These are phyloP conservation scores for Tridacna crocea DNA, from an alignment of 2,888 invertebrate species.

Conservation along the genomic window DNA sequence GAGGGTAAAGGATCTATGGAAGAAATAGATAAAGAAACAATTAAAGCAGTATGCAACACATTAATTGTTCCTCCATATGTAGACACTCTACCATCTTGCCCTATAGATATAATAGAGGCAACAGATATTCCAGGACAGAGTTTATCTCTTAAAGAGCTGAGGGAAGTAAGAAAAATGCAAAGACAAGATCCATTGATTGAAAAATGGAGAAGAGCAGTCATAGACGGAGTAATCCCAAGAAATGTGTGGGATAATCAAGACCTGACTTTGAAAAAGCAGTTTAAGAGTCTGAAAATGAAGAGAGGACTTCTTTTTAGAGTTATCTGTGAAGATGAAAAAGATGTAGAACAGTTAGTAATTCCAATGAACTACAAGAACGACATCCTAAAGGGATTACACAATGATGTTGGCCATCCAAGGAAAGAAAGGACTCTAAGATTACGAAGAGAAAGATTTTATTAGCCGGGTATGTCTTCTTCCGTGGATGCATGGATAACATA, in stretches of 20 bases:
- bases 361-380: too few species aligned
- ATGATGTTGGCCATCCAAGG: not conserved
- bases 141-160: not conserved
- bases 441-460: not conserved
- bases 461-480: slow-evolving; percentile 15
- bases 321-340: too few species aligned
- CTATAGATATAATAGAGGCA: not conserved
- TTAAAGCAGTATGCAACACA: not conserved
- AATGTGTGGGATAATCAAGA: too few species aligned
- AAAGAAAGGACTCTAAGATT: not conserved
- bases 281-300: too few species aligned
- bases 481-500: slow-evolving; percentile 17
- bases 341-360: too few species aligned
- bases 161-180: slow-evolving; percentile 10
- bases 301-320: too few species aligned
- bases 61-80: not conserved
- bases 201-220: not conserved
- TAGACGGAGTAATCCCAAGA: too few species aligned
- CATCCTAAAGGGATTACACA: too few species aligned
- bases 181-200: slow-evolving; percentile 13
- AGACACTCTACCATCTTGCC: not conserved
- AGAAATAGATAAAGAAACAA: too few species aligned
- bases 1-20: too few species aligned
- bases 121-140: not conserved
- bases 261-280: too few species aligned